These are phyloP conservation scores for Pitta sordida DNA, from an alignment of 2,113 vertebrate species.

Conservation along the genomic window DNA sequence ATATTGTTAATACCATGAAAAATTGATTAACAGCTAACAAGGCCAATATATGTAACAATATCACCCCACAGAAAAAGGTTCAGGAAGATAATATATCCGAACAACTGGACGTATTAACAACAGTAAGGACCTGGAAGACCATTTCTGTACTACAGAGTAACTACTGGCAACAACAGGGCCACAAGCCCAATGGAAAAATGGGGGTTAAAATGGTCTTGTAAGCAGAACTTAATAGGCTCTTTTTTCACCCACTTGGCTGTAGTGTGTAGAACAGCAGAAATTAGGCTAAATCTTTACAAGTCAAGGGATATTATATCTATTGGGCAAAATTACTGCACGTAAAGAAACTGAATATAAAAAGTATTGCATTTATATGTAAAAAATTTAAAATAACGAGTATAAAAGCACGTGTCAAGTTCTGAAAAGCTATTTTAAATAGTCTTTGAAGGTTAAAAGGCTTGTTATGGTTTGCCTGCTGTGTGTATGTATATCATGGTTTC, in stretches of 20 bases:
- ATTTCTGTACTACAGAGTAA: constrained; percentile 17
- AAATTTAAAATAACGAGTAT: constrained; percentile 35
- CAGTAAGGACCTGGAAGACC: constrained; percentile 40
- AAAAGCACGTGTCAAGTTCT: constrained; percentile 43
- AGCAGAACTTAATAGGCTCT: not conserved
- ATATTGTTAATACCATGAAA: constrained; percentile 12
- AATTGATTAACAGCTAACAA: constrained; percentile 30
- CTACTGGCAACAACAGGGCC: not conserved
- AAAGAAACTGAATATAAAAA: constrained; percentile 53
- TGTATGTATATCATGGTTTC: not conserved
- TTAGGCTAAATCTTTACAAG: constrained; percentile 40
- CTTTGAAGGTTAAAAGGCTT: constrained; percentile 34
- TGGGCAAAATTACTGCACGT: constrained; percentile 30
- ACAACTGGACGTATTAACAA: not conserved
- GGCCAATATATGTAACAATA: constrained; percentile 31
- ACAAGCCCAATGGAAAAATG: constrained; percentile 14
- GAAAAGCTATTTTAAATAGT: constrained; percentile 45
- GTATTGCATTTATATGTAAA: constrained; percentile 57
- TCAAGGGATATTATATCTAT: constrained; percentile 4
- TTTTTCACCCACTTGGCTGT: constrained; percentile 38
- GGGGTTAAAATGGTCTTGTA: not conserved
- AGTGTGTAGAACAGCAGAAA: constrained; percentile 52
- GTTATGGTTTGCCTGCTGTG: constrained; percentile 1
- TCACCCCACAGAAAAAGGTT: not conserved
- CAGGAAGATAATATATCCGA: constrained; percentile 17